Conservation (phyloP, 2,888 invertebrate genomes). For the Phragmatobia fuliginosa region DNA sequence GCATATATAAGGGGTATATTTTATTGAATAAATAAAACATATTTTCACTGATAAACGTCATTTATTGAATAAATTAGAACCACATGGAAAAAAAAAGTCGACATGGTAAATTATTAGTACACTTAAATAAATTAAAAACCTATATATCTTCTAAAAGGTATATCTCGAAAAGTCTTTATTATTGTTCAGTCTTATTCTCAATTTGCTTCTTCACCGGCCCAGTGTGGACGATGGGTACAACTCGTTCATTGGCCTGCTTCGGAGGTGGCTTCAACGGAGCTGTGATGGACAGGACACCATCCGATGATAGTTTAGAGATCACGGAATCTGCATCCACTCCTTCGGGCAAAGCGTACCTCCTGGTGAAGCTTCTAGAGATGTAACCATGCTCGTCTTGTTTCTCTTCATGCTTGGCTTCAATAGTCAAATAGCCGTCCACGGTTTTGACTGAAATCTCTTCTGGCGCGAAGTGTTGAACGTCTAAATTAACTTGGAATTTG, state of each 20-base stretch:
- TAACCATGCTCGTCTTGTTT: conserved; percentile 91
- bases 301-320: conserved; percentile 90
- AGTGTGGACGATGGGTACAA: conserved; percentile 89
- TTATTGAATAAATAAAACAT: neutral
- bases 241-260: conserved; percentile 82
- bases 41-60: neutral
- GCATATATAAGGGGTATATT: neutral
- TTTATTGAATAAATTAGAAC: neutral
- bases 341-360: conserved; percentile 88
- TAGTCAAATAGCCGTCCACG: conserved; percentile 88
- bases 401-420: conserved; percentile 93
- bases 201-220: conserved; percentile 84
- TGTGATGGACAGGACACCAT: conserved; percentile 90
- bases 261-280: conserved; percentile 86
- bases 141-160: neutral
- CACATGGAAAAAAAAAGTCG: neutral
- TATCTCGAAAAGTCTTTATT: neutral
- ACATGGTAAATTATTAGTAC: neutral
- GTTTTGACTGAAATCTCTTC: conserved; percentile 92
- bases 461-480: conserved; percentile 91
- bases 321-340: conserved; percentile 87
- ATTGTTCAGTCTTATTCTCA: conserved; percentile 11
- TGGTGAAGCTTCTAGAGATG: conserved; percentile 90
- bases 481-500: conserved; percentile 89
- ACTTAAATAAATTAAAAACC: neutral